These are phyloP conservation scores for Sitobion miscanthi DNA, from an alignment of 1,140 invertebrate genomes.

Conservation along the genomic window DNA sequence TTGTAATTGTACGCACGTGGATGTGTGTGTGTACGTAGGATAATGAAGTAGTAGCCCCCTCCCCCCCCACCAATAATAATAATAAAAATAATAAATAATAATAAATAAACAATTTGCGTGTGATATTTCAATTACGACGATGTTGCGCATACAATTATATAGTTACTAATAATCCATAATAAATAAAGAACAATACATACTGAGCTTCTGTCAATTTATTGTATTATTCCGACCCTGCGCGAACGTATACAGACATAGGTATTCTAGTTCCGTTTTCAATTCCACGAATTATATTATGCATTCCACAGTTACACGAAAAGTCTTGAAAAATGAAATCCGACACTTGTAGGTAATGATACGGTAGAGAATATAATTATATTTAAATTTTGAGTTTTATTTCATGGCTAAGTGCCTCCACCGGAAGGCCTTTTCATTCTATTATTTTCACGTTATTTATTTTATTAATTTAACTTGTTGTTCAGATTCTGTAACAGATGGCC, in stretches of 20 bases:
- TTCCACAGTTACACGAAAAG: not conserved
- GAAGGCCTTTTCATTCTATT: not conserved
- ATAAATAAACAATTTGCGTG: not conserved
- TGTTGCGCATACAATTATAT: not conserved
- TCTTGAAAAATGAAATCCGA: not conserved
- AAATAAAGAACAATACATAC: not conserved
- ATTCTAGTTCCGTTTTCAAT: not conserved
- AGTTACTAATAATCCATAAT: not conserved
- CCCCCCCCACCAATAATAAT: too few relatives aligned
- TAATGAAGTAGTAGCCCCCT: not conserved
- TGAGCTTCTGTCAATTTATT: not conserved
- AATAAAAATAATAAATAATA: too few relatives aligned
- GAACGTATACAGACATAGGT: not conserved
- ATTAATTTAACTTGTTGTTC: not conserved
- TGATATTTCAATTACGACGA: constrained; percentile 10
- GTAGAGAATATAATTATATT: not conserved
- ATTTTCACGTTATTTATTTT: too few relatives aligned
- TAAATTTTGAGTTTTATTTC: not conserved
- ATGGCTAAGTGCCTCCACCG: not conserved
- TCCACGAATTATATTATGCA: not conserved
- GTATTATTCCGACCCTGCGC: not conserved
- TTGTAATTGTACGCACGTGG: not conserved
- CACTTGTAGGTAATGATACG: not conserved
- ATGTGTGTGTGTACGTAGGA: not conserved
- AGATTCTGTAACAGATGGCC: not conserved